phyloP scores from a whole-genome alignment of 2,797 vertebrate species.

The Nothura maculosa region DNA sequence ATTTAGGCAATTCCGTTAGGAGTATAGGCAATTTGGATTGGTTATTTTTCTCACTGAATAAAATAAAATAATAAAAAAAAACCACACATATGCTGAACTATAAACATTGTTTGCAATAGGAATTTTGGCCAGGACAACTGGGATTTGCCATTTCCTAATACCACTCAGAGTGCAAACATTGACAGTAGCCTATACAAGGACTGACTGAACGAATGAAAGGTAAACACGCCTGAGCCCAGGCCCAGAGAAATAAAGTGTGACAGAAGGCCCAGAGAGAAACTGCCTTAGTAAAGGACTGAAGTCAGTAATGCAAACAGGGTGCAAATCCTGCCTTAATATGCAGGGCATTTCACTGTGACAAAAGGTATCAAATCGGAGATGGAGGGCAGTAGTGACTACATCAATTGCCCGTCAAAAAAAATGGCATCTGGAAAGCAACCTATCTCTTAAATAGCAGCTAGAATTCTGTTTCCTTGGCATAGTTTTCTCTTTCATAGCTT shows the following conservation, averaged over 20 bases:
- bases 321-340: neutral
- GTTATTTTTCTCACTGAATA: slow-evolving; percentile 56
- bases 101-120: slow-evolving; percentile 63
- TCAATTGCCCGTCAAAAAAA: neutral
- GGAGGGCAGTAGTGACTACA: neutral
- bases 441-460: neutral
- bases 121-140: slow-evolving; percentile 60
- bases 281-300: neutral
- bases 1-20: slow-evolving; percentile 65
- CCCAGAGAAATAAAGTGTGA: neutral
- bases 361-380: neutral
- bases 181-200: neutral
- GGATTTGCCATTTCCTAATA: slow-evolving; percentile 50
- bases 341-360: neutral
- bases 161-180: slow-evolving; percentile 34
- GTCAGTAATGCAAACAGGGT: neutral
- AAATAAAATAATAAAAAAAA: slow-evolving; percentile 20
- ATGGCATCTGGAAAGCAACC: neutral
- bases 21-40: neutral
- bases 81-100: slow-evolving; percentile 33
- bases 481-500: neutral
- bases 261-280: neutral
- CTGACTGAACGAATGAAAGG: neutral
- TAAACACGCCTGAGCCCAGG: neutral
- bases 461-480: neutral